phyloP scores from a whole-genome alignment of 1,140 invertebrate species.

The Platyscapa corneri region DNA sequence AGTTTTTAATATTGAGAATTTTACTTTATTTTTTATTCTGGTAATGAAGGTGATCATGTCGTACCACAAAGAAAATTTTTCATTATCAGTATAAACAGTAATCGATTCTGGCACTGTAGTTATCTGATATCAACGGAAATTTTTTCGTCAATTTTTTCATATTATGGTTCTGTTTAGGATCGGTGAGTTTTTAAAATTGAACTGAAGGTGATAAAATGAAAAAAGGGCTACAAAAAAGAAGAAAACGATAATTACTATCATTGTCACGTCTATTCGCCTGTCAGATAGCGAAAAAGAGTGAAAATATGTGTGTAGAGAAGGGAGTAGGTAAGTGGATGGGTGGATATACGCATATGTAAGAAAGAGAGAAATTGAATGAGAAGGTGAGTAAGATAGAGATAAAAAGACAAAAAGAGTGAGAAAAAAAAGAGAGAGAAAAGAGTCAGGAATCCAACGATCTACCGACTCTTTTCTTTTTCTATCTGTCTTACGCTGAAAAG shows the following conservation, averaged over 20 bases:
- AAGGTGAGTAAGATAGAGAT: background rate
- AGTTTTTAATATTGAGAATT: too few relatives aligned
- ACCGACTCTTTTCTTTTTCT: constrained; percentile 3
- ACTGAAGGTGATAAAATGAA: background rate
- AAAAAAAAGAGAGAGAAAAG: background rate
- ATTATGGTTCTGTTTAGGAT: background rate
- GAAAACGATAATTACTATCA: constrained; percentile 42
- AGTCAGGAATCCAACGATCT: background rate
- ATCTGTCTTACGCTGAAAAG: constrained; percentile 26
- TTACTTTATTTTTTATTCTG: too few relatives aligned
- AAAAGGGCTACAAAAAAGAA: background rate
- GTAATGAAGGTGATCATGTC: too few relatives aligned
- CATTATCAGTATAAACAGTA: too few relatives aligned
- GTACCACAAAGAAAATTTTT: too few relatives aligned
- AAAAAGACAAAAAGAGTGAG: background rate
- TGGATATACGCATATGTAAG: background rate
- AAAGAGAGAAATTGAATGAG: background rate
- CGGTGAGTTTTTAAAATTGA: constrained; percentile 8
- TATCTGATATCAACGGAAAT: constrained; percentile 10
- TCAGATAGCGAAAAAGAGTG: constrained; percentile 6
- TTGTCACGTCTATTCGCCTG: constrained; percentile 46
- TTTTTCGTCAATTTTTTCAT: constrained; percentile 7
- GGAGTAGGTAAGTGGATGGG: too few relatives aligned
- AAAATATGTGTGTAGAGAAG: background rate
- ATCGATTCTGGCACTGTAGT: too few relatives aligned